phyloP scores from a whole-genome alignment of 2,888 invertebrate species.

The Diplolepis rosae region DNA sequence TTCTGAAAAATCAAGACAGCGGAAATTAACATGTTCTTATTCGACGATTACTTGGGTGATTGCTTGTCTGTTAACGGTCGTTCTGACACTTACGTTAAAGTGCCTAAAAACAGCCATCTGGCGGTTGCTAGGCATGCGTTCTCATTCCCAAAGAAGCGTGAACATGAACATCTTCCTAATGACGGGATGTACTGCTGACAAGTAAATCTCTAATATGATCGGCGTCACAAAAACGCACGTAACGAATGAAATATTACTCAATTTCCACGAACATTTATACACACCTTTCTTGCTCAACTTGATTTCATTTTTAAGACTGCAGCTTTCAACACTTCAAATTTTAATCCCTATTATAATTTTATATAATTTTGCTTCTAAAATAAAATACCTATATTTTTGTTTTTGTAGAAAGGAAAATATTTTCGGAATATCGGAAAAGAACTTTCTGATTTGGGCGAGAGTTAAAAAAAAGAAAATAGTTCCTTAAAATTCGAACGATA shows the following conservation, averaged over 20 bases:
- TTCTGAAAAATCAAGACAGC: not conserved
- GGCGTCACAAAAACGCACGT: not conserved
- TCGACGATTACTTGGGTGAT: conserved; percentile 15
- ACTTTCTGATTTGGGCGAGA: no score
- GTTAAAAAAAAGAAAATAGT: no score
- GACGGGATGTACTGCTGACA: conserved; percentile 23
- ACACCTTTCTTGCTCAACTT: no score
- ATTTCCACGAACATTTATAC: conserved; percentile 12
- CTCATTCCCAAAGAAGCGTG: conserved; percentile 14
- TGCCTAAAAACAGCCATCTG: conserved; percentile 25
- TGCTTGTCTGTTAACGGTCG: conserved; percentile 21
- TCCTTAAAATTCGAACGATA: no score
- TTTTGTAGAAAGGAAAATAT: no score
- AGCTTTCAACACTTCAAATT: no score
- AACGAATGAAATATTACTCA: not conserved
- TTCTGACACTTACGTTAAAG: conserved; percentile 5
- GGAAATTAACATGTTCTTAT: conserved; percentile 17
- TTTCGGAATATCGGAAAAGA: no score
- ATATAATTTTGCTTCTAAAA: no score
- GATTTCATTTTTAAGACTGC: no score
- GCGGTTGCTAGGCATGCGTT: conserved; percentile 10
- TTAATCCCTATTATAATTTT: no score
- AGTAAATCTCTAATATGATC: conserved; percentile 23
- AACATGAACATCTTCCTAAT: conserved; percentile 18
- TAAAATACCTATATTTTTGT: no score